These are phyloP conservation scores for Galerucella nymphaeae DNA, from an alignment of 2,888 invertebrate genomes.

Conservation along the genomic window DNA sequence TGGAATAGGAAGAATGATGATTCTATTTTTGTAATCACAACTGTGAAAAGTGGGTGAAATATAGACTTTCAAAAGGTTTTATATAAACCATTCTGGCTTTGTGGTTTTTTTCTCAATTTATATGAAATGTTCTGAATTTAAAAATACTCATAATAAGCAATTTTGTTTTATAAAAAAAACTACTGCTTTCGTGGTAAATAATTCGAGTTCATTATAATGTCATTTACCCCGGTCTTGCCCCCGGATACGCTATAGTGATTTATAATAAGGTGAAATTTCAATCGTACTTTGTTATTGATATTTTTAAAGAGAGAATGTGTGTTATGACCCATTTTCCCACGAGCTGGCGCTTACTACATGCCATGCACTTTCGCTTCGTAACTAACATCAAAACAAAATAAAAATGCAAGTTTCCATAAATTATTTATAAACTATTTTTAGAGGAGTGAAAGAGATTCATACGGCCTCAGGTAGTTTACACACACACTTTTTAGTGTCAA, in stretches of 20 bases:
- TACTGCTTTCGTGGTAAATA: neutral
- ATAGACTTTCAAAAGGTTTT: no score
- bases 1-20: no score
- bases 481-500: neutral
- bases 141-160: no score
- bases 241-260: slow-evolving; percentile 26
- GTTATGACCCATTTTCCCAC: slow-evolving; percentile 59
- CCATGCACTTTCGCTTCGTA: slow-evolving; percentile 50
- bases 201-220: neutral
- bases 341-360: slow-evolving; percentile 49
- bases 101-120: no score
- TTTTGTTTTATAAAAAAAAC: neutral
- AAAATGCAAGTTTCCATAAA: slow-evolving; percentile 38
- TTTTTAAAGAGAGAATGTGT: slow-evolving; percentile 56
- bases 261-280: slow-evolving; percentile 45
- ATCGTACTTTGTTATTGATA: slow-evolving; percentile 43
- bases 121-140: no score
- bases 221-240: slow-evolving; percentile 8
- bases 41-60: no score
- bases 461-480: neutral
- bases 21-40: no score
- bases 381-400: slow-evolving; percentile 39
- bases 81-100: no score
- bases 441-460: slow-evolving; percentile 31
- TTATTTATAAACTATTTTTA: slow-evolving; percentile 34